Conservation (phyloP, 2,797 vertebrate genomes). For the Poecilia picta region DNA sequence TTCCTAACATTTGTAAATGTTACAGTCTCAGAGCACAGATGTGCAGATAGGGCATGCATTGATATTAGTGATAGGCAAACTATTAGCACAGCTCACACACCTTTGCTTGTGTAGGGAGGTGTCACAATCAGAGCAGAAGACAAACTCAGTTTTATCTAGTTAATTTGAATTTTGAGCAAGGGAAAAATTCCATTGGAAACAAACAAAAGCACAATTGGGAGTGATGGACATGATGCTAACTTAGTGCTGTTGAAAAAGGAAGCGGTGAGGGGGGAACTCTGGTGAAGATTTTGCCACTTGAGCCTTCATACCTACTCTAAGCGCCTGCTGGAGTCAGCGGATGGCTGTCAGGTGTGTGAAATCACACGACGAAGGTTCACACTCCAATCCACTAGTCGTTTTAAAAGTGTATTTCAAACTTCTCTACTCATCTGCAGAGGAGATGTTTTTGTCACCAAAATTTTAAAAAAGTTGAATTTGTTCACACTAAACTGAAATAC, state of each 20-base stretch:
- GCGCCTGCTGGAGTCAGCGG: not conserved
- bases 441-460: not conserved
- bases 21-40: not conserved
- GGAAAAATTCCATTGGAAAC: not conserved
- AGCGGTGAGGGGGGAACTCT: not conserved
- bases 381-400: not conserved
- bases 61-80: not conserved
- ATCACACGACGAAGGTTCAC: not conserved
- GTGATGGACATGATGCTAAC: not conserved
- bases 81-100: not conserved
- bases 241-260: not conserved
- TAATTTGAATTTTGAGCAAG: not conserved
- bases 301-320: not conserved
- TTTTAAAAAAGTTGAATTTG: not conserved
- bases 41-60: not conserved
- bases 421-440: not conserved
- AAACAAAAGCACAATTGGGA: not conserved
- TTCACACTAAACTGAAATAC: not conserved
- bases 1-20: not conserved
- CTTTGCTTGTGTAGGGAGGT: not conserved
- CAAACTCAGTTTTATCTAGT: not conserved
- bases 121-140: not conserved
- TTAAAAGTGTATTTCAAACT: no score
- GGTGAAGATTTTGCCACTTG: not conserved
- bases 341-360: not conserved